These are phyloP conservation scores for Globia sparganii DNA, from an alignment of 2,888 invertebrate genomes.

Conservation along the genomic window DNA sequence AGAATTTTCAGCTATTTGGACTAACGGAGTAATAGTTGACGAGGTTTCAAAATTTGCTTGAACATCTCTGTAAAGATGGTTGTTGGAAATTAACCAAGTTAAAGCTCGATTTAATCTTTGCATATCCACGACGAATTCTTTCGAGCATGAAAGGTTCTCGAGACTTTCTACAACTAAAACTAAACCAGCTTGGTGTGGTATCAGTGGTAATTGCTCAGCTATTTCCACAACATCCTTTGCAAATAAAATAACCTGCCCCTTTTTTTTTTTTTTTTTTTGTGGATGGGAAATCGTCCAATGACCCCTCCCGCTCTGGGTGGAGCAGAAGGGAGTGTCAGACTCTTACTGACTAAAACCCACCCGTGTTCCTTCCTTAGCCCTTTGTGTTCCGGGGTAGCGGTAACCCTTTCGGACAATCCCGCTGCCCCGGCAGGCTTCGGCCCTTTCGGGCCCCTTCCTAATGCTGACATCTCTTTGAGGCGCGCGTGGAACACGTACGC, in stretches of 20 bases:
- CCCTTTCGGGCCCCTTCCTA: too few relatives aligned
- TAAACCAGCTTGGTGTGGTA: slow-evolving; percentile 14
- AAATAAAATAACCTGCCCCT: slow-evolving; percentile 17
- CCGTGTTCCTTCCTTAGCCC: too few relatives aligned
- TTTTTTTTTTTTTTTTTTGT: too few relatives aligned
- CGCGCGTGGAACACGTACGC: too few relatives aligned
- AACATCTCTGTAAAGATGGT: slow-evolving; percentile 13
- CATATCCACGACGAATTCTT: slow-evolving; percentile 17
- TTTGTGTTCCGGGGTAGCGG: too few relatives aligned
- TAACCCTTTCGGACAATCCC: too few relatives aligned
- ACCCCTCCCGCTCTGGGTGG: too few relatives aligned
- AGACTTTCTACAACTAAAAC: slow-evolving; percentile 15
- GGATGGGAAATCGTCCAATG: too few relatives aligned
- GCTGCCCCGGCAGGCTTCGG: too few relatives aligned
- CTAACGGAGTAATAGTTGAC: not conserved
- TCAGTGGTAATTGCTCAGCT: slow-evolving; percentile 16
- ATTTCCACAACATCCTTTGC: slow-evolving; percentile 23
- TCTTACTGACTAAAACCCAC: too few relatives aligned
- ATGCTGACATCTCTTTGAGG: too few relatives aligned
- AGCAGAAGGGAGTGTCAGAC: too few relatives aligned
- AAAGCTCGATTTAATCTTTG: not conserved
- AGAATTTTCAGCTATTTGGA: slow-evolving; percentile 17
- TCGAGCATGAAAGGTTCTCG: slow-evolving; percentile 3
- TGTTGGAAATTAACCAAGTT: slow-evolving; percentile 26
- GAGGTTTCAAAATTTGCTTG: slow-evolving; percentile 3